Percentiles rank a stretch among this genome's conserved stretches.
Evolutionary conservation across 2,888 invertebrate genomes (phyloP).

Genomic region (Acronicta alni): DNA sequence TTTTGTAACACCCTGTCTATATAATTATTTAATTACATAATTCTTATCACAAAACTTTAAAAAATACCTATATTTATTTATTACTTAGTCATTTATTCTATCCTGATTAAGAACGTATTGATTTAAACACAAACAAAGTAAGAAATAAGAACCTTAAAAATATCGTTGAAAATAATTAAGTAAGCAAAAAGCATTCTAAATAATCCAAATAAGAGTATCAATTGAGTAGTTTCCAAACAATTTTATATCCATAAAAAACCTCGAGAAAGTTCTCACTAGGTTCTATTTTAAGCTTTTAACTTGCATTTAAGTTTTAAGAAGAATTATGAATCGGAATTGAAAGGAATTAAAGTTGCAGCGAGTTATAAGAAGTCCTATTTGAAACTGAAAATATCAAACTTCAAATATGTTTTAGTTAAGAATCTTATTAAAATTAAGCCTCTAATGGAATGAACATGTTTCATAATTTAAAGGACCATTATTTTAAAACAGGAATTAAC

Average conservation of each 20-base stretch:
- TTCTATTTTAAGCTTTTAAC: conserved; percentile 81
- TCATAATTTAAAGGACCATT: conserved; percentile 2
- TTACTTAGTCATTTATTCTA: too few relatives aligned
- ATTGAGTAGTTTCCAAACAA: conserved; percentile 60
- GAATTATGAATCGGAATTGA: conserved; percentile 81
- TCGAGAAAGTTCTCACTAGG: conserved; percentile 67
- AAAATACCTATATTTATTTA: too few relatives aligned
- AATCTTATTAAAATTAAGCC: conserved; percentile 28
- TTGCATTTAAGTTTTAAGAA: conserved; percentile 81
- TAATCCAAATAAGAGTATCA: conserved; percentile 55
- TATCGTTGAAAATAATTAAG: too few relatives aligned
- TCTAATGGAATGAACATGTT: conserved; percentile 6
- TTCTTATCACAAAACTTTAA: too few relatives aligned
- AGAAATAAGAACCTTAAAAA: too few relatives aligned
- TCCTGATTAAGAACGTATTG: too few relatives aligned
- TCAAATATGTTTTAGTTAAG: conserved; percentile 41
- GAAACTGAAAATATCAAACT: conserved; percentile 56
- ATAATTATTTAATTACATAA: too few relatives aligned
- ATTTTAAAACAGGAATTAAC: conserved; percentile 11
- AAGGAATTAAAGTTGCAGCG: conserved; percentile 73
- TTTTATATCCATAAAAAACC: conserved; percentile 71
- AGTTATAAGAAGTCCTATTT: conserved; percentile 58
- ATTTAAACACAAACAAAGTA: too few relatives aligned
- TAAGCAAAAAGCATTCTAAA: too few relatives aligned
- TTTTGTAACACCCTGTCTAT: too few relatives aligned